phyloP scores from a whole-genome alignment of 1,140 invertebrate species.

The Sarcophaga peregrina region DNA sequence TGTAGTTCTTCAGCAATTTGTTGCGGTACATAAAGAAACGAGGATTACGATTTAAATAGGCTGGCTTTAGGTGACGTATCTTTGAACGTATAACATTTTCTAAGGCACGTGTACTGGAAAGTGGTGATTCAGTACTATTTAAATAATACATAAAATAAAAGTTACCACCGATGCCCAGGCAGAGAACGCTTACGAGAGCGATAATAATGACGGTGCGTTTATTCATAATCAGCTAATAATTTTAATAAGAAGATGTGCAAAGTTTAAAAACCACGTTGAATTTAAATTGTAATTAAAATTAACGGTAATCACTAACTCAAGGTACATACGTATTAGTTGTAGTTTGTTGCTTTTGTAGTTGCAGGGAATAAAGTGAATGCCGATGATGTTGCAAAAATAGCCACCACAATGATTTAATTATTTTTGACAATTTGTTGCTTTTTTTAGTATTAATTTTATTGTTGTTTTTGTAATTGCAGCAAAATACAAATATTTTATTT shows the following conservation, averaged over 20 bases:
- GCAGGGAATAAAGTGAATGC: background rate
- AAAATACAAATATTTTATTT: background rate
- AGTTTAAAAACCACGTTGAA: background rate
- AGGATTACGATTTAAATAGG: conserved; percentile 65
- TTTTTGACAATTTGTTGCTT: conserved; percentile 20
- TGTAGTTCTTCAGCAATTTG: conserved; percentile 64
- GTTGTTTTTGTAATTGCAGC: conserved; percentile 2
- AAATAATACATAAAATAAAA: conserved; percentile 67
- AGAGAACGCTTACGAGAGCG: conserved; percentile 58
- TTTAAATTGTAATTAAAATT: conserved; percentile 24
- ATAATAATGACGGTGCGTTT: conserved; percentile 61
- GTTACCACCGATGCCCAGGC: conserved; percentile 59
- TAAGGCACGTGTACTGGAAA: conserved; percentile 58
- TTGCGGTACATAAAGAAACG: conserved; percentile 65
- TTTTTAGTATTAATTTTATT: background rate
- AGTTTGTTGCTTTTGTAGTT: background rate
- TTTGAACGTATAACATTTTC: conserved; percentile 61
- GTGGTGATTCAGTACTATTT: conserved; percentile 58
- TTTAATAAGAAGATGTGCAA: background rate
- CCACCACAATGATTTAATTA: conserved; percentile 38
- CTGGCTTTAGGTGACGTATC: conserved; percentile 61
- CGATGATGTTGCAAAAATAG: conserved; percentile 36
- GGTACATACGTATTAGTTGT: background rate
- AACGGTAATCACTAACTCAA: background rate
- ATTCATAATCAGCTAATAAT: conserved; percentile 52